Conservation (phyloP, 2,888 invertebrate genomes). For the Platerodrilus igneus region DNA sequence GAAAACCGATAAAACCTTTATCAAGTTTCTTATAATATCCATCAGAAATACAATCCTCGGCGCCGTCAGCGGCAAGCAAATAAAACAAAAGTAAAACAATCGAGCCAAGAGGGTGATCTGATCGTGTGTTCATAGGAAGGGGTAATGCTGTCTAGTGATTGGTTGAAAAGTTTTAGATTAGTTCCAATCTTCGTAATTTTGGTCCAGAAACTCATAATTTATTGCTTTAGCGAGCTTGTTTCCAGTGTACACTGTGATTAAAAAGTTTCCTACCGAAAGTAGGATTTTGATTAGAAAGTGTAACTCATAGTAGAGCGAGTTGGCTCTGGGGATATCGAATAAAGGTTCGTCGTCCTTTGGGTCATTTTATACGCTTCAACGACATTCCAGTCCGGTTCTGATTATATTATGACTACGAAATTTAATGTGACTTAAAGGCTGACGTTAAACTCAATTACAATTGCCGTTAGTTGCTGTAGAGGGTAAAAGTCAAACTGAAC, state of each 20-base stretch:
- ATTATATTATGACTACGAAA: no score
- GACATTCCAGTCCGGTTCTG: no score
- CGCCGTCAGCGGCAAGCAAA: slow-evolving; percentile 36
- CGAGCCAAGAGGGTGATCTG: slow-evolving; percentile 34
- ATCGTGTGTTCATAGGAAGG: slow-evolving; percentile 29
- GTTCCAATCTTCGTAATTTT: slow-evolving; percentile 46
- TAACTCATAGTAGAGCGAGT: no score
- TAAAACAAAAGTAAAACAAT: slow-evolving; percentile 41
- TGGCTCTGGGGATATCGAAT: no score
- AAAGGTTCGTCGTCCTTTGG: no score
- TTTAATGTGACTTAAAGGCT: no score
- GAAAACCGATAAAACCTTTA: slow-evolving; percentile 10
- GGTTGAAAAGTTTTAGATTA: slow-evolving; percentile 47
- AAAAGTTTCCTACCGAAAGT: slow-evolving; percentile 30
- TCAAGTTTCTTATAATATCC: slow-evolving; percentile 15
- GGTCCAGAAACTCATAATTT: slow-evolving; percentile 46
- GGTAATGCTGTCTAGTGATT: slow-evolving; percentile 42
- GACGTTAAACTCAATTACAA: no score
- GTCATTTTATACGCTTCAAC: no score
- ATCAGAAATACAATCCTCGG: slow-evolving; percentile 23
- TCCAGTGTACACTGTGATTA: slow-evolving; percentile 26
- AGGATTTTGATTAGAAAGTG: slow-evolving; percentile 20
- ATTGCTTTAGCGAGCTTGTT: slow-evolving; percentile 39
- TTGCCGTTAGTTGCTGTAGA: no score
- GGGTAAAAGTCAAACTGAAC: no score